Base-by-base conservation (phyloP, 2,888 invertebrate genomes). In the Idaea biselata region DNA sequence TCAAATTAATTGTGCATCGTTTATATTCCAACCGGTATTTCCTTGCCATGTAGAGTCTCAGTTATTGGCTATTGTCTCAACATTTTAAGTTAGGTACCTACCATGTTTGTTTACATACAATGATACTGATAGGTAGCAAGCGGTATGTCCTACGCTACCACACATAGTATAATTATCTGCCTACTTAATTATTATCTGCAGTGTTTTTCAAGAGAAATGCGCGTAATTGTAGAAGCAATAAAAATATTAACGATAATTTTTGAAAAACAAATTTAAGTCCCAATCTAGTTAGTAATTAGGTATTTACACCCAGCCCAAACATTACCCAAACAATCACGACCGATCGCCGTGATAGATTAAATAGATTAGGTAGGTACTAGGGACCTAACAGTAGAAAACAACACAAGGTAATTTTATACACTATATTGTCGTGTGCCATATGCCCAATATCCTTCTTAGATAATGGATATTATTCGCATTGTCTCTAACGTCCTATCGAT, bases 1-100 rank as follows among this genome's bases (percentile, higher is more conserved):
- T 60, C 31, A 8, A 32, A 60, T 63, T 68, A 58, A 59, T 59
- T 25, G 55, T 31, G 55, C 18, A 58, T 11, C 18, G n/a, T 60
- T 44, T 14, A 44, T 44, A 44, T 44, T 44, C 14, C 44, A 44
- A 44, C 6, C 44, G 44, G 44, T 44, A 44, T 44, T 44, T 44
- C 44, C 44, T 44, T 44, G 44, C 44, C 44, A 44, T 56, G 3
- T 8, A 11, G 56, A 3, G n/a, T 25, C 18, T 18, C 56, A 56
- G 18, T 56, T 56, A 56, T 25, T 18, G 11, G 56, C 18, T 56
- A 25, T 56, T 25, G 18, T 56, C 18, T 18, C 56, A 18, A 56
- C 18, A 14, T 17, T 56, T 18, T 16, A 56, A 18, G 18, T 18
- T 25, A 25, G 25, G 25, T 25, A 25, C 25, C 25, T 25, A 25